Base-by-base conservation (phyloP, 2,888 invertebrate species). In the Salpingus planirostris region DNA sequence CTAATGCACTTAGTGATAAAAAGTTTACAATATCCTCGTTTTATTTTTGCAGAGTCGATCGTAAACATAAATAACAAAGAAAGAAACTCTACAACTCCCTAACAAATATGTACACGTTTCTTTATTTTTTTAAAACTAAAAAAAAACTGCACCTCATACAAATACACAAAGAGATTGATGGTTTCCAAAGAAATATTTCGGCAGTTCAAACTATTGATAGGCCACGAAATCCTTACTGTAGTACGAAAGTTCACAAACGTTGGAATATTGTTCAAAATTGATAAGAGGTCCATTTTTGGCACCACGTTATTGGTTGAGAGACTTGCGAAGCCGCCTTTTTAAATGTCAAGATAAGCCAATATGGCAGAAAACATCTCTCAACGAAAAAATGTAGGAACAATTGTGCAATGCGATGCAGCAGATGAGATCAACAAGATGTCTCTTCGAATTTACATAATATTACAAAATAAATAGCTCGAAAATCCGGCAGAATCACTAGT, bases 391-490 rank as follows among this genome's bases (percentile, higher is more conserved):
- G 38, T 46, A 47, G 43, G 46, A 50, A 49, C 44, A 38, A 49
- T 48, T 49, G 50, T 54, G 55, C 52, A 50, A 46, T 50, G 49
- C 49, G 52, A 54, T 45, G 49, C 50, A 54, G 51, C 43, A 48
- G 42, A 40, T 53, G 57, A 57, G 55, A 55, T 57, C 55, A 54
- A 43, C 27, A 36, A 33, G 24, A 50, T 50, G 47, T 49, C 51
- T 34, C 11, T 11, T 24, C n/a, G 4, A 24, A 24, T 6, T 24
- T 7, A 18, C 18, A 18, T 18, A 18, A 18, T 18, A 8, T 18
- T 18, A 18, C n/a, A 11, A 29, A 29, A 22, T 29, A 24, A 29
- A n/a, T 12, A 29, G 8, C 29, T 14, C 14, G 22, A 8, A 21
- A 6, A 8, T 1, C 8, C 14, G 11, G 3, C 23, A n/a, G n/a